Conservation (phyloP, 2,888 invertebrate genomes). For the Ormyrus labotus region DNA sequence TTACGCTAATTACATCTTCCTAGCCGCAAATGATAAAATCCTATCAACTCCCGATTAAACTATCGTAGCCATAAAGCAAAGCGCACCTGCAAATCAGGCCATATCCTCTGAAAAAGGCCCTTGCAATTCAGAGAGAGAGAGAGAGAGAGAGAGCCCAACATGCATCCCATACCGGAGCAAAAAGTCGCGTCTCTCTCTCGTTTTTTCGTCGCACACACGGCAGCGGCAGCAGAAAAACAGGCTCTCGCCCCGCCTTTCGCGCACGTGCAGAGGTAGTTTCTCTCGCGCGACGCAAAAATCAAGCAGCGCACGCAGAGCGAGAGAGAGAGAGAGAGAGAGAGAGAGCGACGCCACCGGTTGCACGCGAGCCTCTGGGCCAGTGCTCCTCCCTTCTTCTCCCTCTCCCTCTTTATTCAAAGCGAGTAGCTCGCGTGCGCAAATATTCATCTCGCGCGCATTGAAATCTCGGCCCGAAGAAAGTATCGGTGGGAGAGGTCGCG, state of each 20-base stretch:
- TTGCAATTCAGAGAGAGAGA: too few species aligned
- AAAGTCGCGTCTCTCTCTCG: conserved; percentile 33
- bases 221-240: conserved; percentile 15
- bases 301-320: conserved; percentile 12
- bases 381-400: conserved; percentile 58
- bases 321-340: conserved; percentile 50
- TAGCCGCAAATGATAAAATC: too few species aligned
- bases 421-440: conserved; percentile 35
- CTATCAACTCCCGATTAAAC: too few species aligned
- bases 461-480: conserved; percentile 38
- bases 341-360: conserved; percentile 71
- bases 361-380: conserved; percentile 66
- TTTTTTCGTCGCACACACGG: neutral
- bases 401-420: conserved; percentile 13
- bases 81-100: too few species aligned
- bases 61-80: too few species aligned
- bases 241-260: conserved; percentile 48
- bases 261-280: neutral
- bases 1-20: too few species aligned
- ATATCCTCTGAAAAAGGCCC: too few species aligned
- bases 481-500: conserved; percentile 71
- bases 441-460: conserved; percentile 47
- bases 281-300: conserved; percentile 23
- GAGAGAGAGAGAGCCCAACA: too few species aligned
- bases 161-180: too few species aligned